These are phyloP conservation scores for Tenualosa ilisha DNA, from an alignment of 2,797 vertebrate species.

Conservation along the genomic window DNA sequence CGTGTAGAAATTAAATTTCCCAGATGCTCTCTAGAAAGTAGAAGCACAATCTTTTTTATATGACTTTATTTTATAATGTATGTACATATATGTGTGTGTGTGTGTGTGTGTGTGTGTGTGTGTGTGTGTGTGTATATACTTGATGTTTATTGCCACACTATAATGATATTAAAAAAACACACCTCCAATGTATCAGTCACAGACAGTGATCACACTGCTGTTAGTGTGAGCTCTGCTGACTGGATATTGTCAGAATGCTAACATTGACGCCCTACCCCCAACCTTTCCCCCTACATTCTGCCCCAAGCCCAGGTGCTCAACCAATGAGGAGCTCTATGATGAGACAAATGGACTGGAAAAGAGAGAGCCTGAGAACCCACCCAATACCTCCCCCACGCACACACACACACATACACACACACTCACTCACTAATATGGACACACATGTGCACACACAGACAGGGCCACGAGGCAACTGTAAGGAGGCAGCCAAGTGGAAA, in stretches of 20 bases:
- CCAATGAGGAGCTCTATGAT: slow-evolving; percentile 59
- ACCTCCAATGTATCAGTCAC: not conserved
- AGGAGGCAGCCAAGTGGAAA: slow-evolving; percentile 48
- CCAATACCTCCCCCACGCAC: not conserved
- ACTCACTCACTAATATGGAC: not conserved
- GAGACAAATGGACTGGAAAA: slow-evolving; percentile 74
- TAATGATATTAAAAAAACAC: not conserved
- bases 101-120: no score
- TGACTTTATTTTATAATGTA: no score
- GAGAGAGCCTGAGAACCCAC: slow-evolving; percentile 17
- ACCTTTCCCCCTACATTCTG: not conserved
- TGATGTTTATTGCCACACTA: not conserved
- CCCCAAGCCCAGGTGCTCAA: slow-evolving; percentile 28
- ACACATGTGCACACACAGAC: not conserved
- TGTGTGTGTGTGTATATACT: no score
- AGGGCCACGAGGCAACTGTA: slow-evolving; percentile 38
- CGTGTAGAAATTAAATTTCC: not conserved
- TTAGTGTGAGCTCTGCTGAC: slow-evolving; percentile 34
- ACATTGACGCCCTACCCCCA: not conserved
- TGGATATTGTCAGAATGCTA: not conserved
- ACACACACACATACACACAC: slow-evolving; percentile 20
- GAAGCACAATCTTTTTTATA: not conserved
- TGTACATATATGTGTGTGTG: no score
- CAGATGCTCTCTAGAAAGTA: not conserved
- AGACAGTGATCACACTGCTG: slow-evolving; percentile 19